Evolutionary conservation across 2,888 invertebrate genomes (phyloP).

Genomic region (Xanthia togata): DNA sequence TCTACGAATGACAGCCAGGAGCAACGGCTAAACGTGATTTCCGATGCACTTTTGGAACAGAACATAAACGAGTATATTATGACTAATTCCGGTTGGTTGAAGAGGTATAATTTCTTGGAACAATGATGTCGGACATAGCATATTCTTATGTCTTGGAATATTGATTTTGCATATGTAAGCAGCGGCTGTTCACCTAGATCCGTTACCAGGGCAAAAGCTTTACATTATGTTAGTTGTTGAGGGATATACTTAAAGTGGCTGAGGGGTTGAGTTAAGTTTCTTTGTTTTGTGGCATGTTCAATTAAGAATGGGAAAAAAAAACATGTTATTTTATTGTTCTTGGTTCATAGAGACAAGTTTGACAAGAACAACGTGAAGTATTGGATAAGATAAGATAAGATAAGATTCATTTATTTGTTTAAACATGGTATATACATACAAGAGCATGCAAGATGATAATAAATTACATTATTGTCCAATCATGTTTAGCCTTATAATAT

Average conservation of each 20-base stretch:
- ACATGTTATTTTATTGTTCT: not conserved
- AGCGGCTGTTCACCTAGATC: slow-evolving; percentile 22
- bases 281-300: slow-evolving; percentile 10
- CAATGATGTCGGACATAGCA: slow-evolving; percentile 9
- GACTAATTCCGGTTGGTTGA: not conserved
- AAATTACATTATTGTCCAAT: too few species aligned
- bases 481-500: too few species aligned
- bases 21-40: too few species aligned
- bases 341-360: not conserved
- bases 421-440: too few species aligned
- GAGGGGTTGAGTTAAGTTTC: not conserved
- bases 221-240: slow-evolving; percentile 7
- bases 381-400: too few species aligned
- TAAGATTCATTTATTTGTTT: too few species aligned
- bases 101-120: slow-evolving; percentile 19
- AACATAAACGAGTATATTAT: not conserved
- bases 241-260: not conserved
- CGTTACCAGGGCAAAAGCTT: slow-evolving; percentile 14
- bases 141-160: slow-evolving; percentile 36
- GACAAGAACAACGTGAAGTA: not conserved
- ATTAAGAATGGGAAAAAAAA: not conserved
- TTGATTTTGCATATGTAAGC: slow-evolving; percentile 50
- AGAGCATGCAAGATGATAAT: too few species aligned
- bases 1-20: too few species aligned
- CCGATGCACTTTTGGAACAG: too few species aligned